Evolutionary conservation across 2,797 vertebrate genomes (phyloP).

Genomic region (Schizothorax lantsangensis): DNA sequence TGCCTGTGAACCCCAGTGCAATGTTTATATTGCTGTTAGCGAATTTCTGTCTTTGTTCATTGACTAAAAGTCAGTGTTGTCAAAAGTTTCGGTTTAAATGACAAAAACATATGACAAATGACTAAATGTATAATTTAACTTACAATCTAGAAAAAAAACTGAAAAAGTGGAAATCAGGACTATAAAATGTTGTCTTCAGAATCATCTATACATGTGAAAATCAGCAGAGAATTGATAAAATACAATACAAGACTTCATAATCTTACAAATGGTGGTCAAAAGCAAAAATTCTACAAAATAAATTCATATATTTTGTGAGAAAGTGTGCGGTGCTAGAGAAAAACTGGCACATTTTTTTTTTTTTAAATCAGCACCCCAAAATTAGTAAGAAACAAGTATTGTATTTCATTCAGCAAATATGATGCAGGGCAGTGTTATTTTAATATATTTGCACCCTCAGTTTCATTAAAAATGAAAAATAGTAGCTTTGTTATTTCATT

Average conservation of each 20-base stretch:
- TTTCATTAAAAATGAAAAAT: neutral
- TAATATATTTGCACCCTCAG: neutral
- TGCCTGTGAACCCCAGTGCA: neutral
- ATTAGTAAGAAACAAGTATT: neutral
- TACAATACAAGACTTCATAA: neutral
- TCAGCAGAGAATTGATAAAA: neutral
- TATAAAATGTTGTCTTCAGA: neutral
- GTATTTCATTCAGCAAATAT: neutral
- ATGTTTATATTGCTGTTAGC: neutral
- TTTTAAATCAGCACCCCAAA: neutral
- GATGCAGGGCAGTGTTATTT: neutral
- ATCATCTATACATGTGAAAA: neutral
- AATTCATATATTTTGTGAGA: neutral
- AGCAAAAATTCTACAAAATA: neutral
- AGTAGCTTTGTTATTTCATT: neutral
- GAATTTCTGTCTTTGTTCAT: neutral
- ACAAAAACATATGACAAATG: neutral
- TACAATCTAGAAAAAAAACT: neutral
- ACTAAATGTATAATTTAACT: neutral
- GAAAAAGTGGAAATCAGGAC: neutral
- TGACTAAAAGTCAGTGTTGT: neutral
- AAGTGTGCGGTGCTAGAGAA: neutral
- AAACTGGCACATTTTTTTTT: neutral
- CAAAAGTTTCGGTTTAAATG: neutral
- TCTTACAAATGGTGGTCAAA: neutral